These are phyloP conservation scores for Muntiacus reevesi DNA, from an alignment of 2,113 vertebrate genomes.

Conservation along the genomic window DNA sequence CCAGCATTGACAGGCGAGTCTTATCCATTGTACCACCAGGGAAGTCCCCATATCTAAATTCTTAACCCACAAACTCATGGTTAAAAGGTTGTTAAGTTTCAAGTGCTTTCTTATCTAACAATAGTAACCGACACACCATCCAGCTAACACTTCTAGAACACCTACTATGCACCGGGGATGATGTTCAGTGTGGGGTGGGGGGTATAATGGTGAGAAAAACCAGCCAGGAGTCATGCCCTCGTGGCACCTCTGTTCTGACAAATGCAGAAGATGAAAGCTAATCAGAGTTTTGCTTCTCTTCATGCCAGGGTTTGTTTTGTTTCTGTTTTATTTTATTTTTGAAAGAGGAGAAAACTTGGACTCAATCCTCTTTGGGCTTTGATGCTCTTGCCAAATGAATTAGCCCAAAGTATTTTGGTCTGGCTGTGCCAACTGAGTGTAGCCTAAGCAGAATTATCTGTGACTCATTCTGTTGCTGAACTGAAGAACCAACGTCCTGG, in stretches of 20 bases:
- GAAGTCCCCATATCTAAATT: not conserved
- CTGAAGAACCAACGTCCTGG: not conserved
- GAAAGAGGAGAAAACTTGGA: conserved; percentile 29
- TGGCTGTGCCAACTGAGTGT: not conserved
- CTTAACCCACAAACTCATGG: not conserved
- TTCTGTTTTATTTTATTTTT: conserved; percentile 50
- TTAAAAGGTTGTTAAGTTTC: rapidly evolving
- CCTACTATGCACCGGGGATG: not conserved
- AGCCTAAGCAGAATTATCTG: not conserved
- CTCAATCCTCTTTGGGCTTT: conserved; percentile 54
- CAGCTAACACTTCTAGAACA: not conserved
- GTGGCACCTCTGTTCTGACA: rapidly evolving
- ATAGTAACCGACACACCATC: rapidly evolving
- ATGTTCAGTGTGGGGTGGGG: rapidly evolving
- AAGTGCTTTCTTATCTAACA: not conserved
- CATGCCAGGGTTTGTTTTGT: conserved; percentile 28
- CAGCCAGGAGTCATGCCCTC: not conserved
- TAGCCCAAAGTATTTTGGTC: conserved; percentile 55
- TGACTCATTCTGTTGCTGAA: conserved; percentile 53
- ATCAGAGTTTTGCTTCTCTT: not conserved
- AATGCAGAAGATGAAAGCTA: not conserved
- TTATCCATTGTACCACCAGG: not conserved
- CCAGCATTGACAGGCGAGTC: rapidly evolving
- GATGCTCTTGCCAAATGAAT: conserved; percentile 70
- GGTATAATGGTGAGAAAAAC: rapidly evolving